Conservation (phyloP, 2,797 vertebrate genomes). For the Brotula barbata region DNA sequence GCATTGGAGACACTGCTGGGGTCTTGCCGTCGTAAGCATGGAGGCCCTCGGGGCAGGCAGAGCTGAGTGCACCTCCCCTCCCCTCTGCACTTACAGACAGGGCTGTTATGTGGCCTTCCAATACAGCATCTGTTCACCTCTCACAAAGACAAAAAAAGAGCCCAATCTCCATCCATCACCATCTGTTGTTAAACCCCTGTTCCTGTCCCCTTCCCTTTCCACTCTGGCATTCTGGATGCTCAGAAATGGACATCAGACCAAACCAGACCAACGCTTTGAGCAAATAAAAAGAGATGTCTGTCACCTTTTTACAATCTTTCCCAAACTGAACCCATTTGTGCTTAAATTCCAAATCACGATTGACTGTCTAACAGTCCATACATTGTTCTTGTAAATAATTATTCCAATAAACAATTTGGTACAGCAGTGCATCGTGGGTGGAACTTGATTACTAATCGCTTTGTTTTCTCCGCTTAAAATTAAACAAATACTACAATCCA, state of each 20-base stretch:
- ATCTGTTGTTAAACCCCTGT: slow-evolving; percentile 44
- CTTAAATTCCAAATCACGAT: slow-evolving; percentile 7
- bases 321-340: slow-evolving; percentile 10
- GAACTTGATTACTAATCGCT: neutral
- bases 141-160: slow-evolving; percentile 50
- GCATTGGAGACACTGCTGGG: slow-evolving; percentile 83
- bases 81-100: slow-evolving; percentile 34
- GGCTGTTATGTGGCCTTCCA: slow-evolving; percentile 41
- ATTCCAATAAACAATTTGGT: slow-evolving; percentile 75
- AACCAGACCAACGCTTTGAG: slow-evolving; percentile 41
- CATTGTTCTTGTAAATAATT: slow-evolving; percentile 71
- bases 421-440: slow-evolving; percentile 41
- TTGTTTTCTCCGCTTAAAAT: slow-evolving; percentile 3
- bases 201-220: slow-evolving; percentile 30
- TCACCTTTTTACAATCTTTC: slow-evolving; percentile 24
- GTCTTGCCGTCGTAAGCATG: slow-evolving; percentile 77
- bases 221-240: slow-evolving; percentile 44
- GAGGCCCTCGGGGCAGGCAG: slow-evolving; percentile 65
- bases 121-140: slow-evolving; percentile 57
- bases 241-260: slow-evolving; percentile 42
- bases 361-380: slow-evolving; percentile 58
- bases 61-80: slow-evolving; percentile 56
- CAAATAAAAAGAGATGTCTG: slow-evolving; percentile 25
- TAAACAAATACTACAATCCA: slow-evolving; percentile 25
- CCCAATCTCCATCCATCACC: slow-evolving; percentile 65